A percentile compares a stretch with the other conserved stretches of the same genome.
These are phyloP conservation scores for Hemibagrus wyckioides DNA, from an alignment of 2,113 vertebrate genomes.

Conservation along the genomic window DNA sequence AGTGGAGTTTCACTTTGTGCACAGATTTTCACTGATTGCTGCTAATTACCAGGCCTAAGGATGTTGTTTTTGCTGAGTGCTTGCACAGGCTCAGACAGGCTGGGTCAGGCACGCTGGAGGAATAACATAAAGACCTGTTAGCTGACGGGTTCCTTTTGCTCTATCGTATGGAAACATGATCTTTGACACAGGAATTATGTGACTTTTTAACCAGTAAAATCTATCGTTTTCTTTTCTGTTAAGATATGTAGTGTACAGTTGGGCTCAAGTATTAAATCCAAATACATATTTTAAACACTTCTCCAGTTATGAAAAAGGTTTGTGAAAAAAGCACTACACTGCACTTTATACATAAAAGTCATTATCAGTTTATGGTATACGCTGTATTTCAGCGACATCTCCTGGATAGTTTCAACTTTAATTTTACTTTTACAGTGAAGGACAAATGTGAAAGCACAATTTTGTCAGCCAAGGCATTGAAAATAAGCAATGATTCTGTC, in stretches of 20 bases:
- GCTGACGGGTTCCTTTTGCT: constrained; percentile 27
- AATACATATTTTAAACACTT: not conserved
- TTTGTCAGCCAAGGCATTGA: constrained; percentile 9
- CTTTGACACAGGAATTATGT: not conserved
- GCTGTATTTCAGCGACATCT: not conserved
- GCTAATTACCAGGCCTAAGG: constrained; percentile 25
- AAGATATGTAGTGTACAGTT: not conserved
- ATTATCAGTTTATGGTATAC: not conserved
- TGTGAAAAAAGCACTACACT: not conserved
- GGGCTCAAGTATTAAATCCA: not conserved
- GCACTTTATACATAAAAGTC: not conserved
- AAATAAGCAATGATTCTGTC: constrained; percentile 19
- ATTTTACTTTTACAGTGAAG: not conserved
- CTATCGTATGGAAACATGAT: constrained; percentile 37
- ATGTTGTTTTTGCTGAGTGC: constrained; percentile 31
- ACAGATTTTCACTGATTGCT: constrained; percentile 17
- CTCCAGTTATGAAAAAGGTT: not conserved
- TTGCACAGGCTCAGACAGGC: constrained; percentile 41
- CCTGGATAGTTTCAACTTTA: not conserved
- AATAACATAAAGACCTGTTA: constrained; percentile 18
- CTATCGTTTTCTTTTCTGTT: not conserved
- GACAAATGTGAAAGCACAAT: not conserved
- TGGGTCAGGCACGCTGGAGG: not conserved
- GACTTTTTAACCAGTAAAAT: not conserved
- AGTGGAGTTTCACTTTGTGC: not conserved